Base-by-base conservation (phyloP, 30 jellyfish, hydroid and myxozoan genomes). In the Sanderia malayensis region DNA sequence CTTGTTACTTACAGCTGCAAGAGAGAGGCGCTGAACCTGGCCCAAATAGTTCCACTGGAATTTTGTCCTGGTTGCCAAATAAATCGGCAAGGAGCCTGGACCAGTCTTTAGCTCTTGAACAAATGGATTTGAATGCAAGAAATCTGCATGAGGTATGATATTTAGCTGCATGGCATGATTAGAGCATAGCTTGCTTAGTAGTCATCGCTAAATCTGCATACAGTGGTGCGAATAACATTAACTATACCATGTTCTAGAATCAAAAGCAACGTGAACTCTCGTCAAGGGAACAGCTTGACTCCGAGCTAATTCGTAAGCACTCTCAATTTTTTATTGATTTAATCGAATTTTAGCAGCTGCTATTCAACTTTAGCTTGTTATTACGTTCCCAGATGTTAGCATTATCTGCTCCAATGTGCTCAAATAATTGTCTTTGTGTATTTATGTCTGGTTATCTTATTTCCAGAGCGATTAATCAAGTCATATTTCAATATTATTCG, bases 401-500 rank as follows among this genome's bases (percentile, higher is more conserved):
- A 41, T 15, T 41, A 8, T 41, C 55, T 41, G 15, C 55, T 41
- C 55, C 55, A 6, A 15, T 41, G 8, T 6, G 15, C 8, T 41
- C 11, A 6, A 41, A 41, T 6, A 8, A 41, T 41, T 6, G 15
- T 8, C 55, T 41, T 41, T 41, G 15, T 41, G 55, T 6, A 41
- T 41, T 6, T 41, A n/a, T n/a, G n/a, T n/a, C n/a, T n/a, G n/a
- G n/a, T n/a, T n/a, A n/a, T n/a, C n/a, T n/a, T n/a, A n/a, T n/a
- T 55, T 74, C 9, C 84, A 94, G 99, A 94, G 79, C 94, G 97
- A 44, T 84, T 94, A 52, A 94, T 94, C 86, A 63, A 81, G 67
- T 88, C 97, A 2, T 94, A 94, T 80, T 88, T 94, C 83, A 82
- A 86, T 47, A 94, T 94, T 24, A 88, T 94, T 68, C 85, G 97